These are phyloP conservation scores for Nothoprocta pentlandii DNA, from an alignment of 2,113 vertebrate genomes.

Conservation along the genomic window DNA sequence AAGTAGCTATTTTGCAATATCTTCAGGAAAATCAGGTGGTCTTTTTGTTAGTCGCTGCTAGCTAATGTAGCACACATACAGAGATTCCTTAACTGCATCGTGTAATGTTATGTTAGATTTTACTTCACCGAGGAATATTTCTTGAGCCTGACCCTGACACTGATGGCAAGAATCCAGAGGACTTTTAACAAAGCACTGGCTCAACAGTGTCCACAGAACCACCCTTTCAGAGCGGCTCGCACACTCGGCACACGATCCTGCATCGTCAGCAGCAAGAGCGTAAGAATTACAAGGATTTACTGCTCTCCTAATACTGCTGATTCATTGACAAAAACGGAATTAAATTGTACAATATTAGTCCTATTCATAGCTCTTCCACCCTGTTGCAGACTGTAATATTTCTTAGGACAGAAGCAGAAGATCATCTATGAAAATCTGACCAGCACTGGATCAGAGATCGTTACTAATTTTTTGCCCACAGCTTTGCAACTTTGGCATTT, in stretches of 20 bases:
- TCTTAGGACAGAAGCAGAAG: not conserved
- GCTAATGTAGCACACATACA: not conserved
- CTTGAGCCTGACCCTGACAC: not conserved
- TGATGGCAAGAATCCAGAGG: not conserved
- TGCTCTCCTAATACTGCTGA: not conserved
- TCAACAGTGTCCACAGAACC: not conserved
- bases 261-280: not conserved
- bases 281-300: not conserved
- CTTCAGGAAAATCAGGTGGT: not conserved
- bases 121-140: not conserved
- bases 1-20: not conserved
- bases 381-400: not conserved
- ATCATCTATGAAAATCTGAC: not conserved
- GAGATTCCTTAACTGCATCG: not conserved
- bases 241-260: not conserved
- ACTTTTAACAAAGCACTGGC: not conserved
- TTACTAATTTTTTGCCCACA: not conserved
- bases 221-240: not conserved
- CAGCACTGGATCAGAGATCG: not conserved
- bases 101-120: not conserved
- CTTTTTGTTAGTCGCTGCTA: not conserved
- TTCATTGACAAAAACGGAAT: not conserved
- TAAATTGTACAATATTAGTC: not conserved
- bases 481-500: not conserved
- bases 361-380: not conserved